Base-by-base conservation (phyloP, 2,888 invertebrate genomes). In the Tenthredo notha region DNA sequence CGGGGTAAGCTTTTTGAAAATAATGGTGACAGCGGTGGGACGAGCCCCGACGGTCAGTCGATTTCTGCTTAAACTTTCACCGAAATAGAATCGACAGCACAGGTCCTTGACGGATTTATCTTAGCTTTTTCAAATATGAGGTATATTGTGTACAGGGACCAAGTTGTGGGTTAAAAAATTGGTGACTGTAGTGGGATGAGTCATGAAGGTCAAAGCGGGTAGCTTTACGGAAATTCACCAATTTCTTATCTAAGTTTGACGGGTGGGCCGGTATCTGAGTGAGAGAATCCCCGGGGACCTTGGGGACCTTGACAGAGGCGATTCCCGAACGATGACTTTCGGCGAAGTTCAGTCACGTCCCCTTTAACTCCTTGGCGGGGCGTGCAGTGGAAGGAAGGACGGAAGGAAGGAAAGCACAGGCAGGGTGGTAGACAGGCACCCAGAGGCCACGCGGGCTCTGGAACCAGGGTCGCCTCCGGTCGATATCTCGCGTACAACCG, bases 281-380 rank as follows among this genome's bases (percentile, higher is more conserved):
- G 3, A 10, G 43, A 10, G 72, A 74, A 21, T 74, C 43, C 80
- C 9, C 80, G 80, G 80, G 29, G 80, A 61, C 61, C 80, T 80
- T 58, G 80, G 61, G 15, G 61, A 80, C 61, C 80, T 80, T 58
- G 58, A 80, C 80, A 58, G 58, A 58, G 80, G 80, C 40, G 80
- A 80, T 80, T 40, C 58, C 40, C 58, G 80, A 61, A 37, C 61
- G 80, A 80, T 80, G 80, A 80, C 83, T 70, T 43, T 65, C 40
- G 43, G 83, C 18, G n/a, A 18, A 85, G 58, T 58, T 82, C 67
- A 33, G 85, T 67, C 67, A 85, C 82, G 47, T 82, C 85, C 82
- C 72, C 85, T 85, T 85, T 85, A 85, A 85, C 82, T 84, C 43
- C 82, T 85, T 70, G 70, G 21, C 70, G 70, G 70, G 70, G 54